Conservation (phyloP, 1,140 invertebrate species). For the Rhynchophorus ferrugineus region DNA sequence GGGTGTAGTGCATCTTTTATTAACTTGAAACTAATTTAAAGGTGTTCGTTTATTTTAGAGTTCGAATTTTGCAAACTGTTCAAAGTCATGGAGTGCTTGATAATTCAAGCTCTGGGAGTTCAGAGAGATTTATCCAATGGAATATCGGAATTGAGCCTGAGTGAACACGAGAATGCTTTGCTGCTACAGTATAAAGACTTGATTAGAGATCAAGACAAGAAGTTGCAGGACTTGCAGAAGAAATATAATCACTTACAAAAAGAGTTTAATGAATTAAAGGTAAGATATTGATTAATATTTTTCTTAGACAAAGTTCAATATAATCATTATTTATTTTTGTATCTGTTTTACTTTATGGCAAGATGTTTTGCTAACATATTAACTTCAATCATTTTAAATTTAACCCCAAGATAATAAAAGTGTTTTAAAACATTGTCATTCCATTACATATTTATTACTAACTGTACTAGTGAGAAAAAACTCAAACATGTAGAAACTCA, state of each 20-base stretch:
- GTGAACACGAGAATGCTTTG: constrained; percentile 52
- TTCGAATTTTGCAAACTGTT: constrained; percentile 91
- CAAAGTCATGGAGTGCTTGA: constrained; percentile 62
- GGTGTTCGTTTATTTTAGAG: no score
- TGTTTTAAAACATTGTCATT: no score
- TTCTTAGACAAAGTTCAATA: not conserved
- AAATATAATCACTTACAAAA: constrained; percentile 46
- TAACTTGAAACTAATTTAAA: no score
- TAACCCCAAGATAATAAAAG: no score
- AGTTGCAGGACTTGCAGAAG: constrained; percentile 58
- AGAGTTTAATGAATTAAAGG: constrained; percentile 50
- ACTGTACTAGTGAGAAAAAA: no score
- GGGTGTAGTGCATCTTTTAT: not conserved
- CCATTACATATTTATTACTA: no score
- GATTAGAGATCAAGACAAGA: constrained; percentile 77
- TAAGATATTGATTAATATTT: constrained; percentile 9
- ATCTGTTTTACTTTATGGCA: not conserved
- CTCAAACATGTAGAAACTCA: no score
- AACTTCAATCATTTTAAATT: no score
- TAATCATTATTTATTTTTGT: constrained; percentile 5
- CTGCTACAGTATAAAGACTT: constrained; percentile 80
- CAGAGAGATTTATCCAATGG: constrained; percentile 43
- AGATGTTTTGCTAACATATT: no score
- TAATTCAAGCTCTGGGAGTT: constrained; percentile 52
- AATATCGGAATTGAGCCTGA: constrained; percentile 45